A percentile compares a stretch with the other conserved stretches of the same genome.
Evolutionary conservation across 1,140 invertebrate genomes (phyloP).

Genomic region (Hyles euphorbiae): DNA sequence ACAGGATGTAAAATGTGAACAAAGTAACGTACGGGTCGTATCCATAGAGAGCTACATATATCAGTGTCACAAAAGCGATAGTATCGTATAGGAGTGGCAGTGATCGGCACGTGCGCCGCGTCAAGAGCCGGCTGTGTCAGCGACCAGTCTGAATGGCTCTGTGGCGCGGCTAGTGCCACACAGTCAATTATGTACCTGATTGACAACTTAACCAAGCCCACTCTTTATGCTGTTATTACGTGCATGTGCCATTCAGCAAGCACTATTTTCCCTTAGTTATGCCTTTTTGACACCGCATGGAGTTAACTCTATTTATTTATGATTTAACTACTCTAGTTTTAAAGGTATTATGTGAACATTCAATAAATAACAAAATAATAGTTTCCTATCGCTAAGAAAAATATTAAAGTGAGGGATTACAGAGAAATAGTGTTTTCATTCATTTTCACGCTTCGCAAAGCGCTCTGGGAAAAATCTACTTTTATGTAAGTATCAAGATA

Average conservation of each 20-base stretch:
- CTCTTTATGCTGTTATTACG: neutral
- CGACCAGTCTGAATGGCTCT: slow-evolving; percentile 35
- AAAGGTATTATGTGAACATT: too few species aligned
- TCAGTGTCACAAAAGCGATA: slow-evolving; percentile 29
- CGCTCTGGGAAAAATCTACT: slow-evolving; percentile 38
- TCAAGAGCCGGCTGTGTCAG: slow-evolving; percentile 57
- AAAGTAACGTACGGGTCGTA: too few species aligned
- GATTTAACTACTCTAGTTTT: too few species aligned
- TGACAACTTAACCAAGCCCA: slow-evolving; percentile 52
- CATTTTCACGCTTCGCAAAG: slow-evolving; percentile 26
- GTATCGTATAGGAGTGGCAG: slow-evolving; percentile 48
- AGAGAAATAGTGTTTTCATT: slow-evolving; percentile 6
- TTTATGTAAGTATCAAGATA: slow-evolving; percentile 34
- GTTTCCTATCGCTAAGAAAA: too few species aligned
- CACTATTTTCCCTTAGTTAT: too few species aligned
- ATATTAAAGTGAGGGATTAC: too few species aligned
- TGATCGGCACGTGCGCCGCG: slow-evolving; percentile 63
- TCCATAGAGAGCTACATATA: too few species aligned
- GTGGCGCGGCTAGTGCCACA: slow-evolving; percentile 45
- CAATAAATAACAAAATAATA: too few species aligned
- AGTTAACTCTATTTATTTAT: too few species aligned
- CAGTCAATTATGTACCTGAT: slow-evolving; percentile 54
- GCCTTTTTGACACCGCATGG: too few species aligned
- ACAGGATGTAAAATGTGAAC: too few species aligned
- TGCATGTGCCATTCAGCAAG: neutral